Evolutionary conservation across 2,797 vertebrate genomes (phyloP), one percentile per base, ranked within the genome.

Genomic region (Eupleurogrammus muticus): DNA sequence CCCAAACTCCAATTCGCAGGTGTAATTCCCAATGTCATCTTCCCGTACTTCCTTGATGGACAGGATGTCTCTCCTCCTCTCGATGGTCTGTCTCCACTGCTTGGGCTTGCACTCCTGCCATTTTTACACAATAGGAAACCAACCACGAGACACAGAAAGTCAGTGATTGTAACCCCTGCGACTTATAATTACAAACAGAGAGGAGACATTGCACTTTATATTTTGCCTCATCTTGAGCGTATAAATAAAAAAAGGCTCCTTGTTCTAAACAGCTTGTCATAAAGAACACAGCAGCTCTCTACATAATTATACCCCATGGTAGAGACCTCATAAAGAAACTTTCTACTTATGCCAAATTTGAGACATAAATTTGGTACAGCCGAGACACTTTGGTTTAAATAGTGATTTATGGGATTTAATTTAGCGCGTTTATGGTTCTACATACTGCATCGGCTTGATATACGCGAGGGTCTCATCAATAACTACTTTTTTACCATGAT

Each of bases 21-120:
- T 99, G 81, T 99, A 99, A 95, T 99, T 99, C 91, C 98, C 98
- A 91, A 98, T 97, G 92, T 99, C 98, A 73, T 99, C 97, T 93
- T 99, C 98, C 86, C 93, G 95, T 85, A 99, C 97, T 83, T 99
- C 97, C 83, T 92, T 94, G 90, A 99, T 97, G 74, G 96, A 94
- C 47, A 99, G 93, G 14, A 82, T 94, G 73, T 98, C 96, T 83
- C 92, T 95, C 91, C 93, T 96, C 82, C 95, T 95, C 20, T 96
- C 89, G 76, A 99, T 94, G 83, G 94, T 97, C 81, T 94, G 94
- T 79, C 97, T 94, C 97, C 97, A 99, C 1, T 94, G 94, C 91
- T 96, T 97, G 84, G 95, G 94, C 82, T 95, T 96, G 90, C 97
- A 99, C 85, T 99, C 98, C 98, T 99, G 70, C n/a, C 57, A 42